These are phyloP conservation scores for Mythimna vitellina DNA, from an alignment of 2,888 invertebrate species.

Conservation along the genomic window DNA sequence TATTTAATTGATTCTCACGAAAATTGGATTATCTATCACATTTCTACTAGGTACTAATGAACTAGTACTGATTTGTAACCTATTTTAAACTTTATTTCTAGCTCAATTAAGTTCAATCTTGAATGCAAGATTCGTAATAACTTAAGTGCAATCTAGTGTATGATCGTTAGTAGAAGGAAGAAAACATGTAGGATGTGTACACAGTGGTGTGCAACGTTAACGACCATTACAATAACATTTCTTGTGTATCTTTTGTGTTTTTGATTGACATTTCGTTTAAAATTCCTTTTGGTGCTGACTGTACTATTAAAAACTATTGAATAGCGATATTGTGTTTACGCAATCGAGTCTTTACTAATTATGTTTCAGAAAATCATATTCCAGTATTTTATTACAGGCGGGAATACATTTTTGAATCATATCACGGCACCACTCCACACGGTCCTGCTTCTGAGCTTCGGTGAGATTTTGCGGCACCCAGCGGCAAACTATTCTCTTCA, in stretches of 20 bases:
- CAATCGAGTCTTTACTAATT: background rate
- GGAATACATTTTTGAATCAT: too few species aligned
- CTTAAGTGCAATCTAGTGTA: slow-evolving; percentile 24
- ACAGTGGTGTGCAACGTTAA: slow-evolving; percentile 12
- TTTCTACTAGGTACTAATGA: slow-evolving; percentile 7
- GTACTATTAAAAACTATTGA: background rate
- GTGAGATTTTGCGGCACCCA: too few species aligned
- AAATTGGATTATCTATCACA: slow-evolving; percentile 17
- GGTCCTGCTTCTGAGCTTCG: too few species aligned
- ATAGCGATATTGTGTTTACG: too few species aligned
- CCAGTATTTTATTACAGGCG: too few species aligned
- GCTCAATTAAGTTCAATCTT: background rate
- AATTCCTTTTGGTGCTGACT: background rate
- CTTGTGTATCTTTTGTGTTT: background rate
- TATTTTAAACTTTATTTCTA: slow-evolving; percentile 1
- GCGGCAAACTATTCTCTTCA: too few species aligned
- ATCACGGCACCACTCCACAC: too few species aligned
- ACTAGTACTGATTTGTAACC: background rate
- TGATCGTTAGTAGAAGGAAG: slow-evolving; percentile 1
- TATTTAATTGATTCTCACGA: slow-evolving; percentile 44
- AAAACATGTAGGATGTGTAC: slow-evolving; percentile 11
- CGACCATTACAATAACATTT: background rate
- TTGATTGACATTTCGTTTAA: background rate
- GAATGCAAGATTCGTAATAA: slow-evolving; percentile 4
- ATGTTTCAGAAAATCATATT: background rate